Base-by-base conservation (phyloP, 2,797 vertebrate species). In the Gallirallus australis region DNA sequence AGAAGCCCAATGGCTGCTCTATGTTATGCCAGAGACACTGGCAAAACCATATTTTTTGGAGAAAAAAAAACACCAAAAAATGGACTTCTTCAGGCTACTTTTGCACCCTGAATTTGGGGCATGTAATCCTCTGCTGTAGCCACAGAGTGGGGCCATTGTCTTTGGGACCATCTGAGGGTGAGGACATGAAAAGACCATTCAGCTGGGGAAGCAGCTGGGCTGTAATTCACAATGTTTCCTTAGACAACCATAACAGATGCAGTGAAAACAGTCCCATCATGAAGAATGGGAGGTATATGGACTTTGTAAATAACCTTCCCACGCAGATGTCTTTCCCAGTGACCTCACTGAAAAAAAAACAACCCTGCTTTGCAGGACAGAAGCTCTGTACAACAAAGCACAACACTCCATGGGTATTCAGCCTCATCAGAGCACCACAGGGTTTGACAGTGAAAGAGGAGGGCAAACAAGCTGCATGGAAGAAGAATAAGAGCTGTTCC, bases 131-230 rank as follows among this genome's bases (percentile, higher is more conserved):
- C 37, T 1, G 3, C 64, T 23, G 66, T 5, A 82, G 60, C 79
- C 79, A 47, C 79, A 24, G 82, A 85, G 76, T 1, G 57, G 65
- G 86, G 48, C 64, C 37, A 3, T 84, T 90, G 47, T 78, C 59
- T 69, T 14, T 25, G 76, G 57, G 63, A 79, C 59, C 2, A 0
- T 14, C 8, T 0, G 0, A 73, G 57, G n/a, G 42, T 33, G 75
- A 0, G 12, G 37, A 2, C 0, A 0, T 10, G 56, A 12, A 39
- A 54, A 80, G 53, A 81, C 61, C 59, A 23, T 64, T 24, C 27
- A 69, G 57, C 50, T 27, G 25, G 63, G 31, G 53, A 70, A 89
- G 83, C 53, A 91, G 83, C 81, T 60, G 68, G 52, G 75, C 65
- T 53, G 28, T 28, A 52, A 25, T 66, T 83, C 64, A 59, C 83